Evolutionary conservation across 2,888 invertebrate species (phyloP).

Genomic region (Aphodius granarius): DNA sequence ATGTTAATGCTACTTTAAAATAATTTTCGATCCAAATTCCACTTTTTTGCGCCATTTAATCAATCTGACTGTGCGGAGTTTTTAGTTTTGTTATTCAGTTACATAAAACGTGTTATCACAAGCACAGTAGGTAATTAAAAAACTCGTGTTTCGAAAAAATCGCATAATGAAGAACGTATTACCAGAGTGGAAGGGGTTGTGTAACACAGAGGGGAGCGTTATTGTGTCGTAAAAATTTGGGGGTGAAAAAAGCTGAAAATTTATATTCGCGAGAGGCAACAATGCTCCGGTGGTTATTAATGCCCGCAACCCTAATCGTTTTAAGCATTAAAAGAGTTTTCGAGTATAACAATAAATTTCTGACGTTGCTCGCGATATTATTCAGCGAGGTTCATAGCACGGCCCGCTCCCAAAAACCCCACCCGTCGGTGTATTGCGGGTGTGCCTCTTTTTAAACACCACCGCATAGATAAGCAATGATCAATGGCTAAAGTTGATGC

Average conservation of each 20-base stretch:
- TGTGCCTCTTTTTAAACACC: neutral
- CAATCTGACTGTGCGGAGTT: too few species aligned
- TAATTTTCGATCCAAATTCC: too few species aligned
- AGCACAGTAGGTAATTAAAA: too few species aligned
- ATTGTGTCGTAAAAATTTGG: neutral
- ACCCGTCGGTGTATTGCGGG: neutral
- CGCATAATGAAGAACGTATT: neutral
- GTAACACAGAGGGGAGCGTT: neutral
- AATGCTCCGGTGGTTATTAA: neutral
- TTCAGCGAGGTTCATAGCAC: neutral
- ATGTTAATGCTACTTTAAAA: too few species aligned
- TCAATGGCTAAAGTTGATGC: neutral
- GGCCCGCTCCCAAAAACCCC: neutral
- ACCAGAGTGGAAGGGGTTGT: neutral
- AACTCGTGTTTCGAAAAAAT: neutral
- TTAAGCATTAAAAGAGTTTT: neutral
- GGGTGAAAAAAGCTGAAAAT: neutral
- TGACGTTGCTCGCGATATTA: neutral
- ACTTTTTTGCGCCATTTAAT: too few species aligned
- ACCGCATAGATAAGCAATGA: neutral
- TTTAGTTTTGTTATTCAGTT: too few species aligned
- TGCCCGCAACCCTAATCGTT: neutral
- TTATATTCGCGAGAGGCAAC: neutral
- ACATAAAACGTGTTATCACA: too few species aligned
- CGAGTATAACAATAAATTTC: neutral